Base-by-base conservation (phyloP, 2,888 invertebrate species). In the Xanthorhoe spadicearia region DNA sequence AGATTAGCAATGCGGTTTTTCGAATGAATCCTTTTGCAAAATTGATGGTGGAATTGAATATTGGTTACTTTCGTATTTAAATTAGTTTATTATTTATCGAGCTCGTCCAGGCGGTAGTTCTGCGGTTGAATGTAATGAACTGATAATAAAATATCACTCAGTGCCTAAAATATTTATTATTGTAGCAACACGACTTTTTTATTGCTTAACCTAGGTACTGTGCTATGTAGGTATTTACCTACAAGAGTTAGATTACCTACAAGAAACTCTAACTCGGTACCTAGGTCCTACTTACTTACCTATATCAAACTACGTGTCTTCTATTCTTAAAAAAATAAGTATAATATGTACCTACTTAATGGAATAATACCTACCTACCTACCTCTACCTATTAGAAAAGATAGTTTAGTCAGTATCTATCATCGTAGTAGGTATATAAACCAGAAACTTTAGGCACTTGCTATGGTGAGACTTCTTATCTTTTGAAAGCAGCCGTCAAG, bases 1-100 rank as follows among this genome's bases (percentile, higher is more conserved):
- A 78, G 84, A 82, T 89, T 86, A 88, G 84, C 86, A 84, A 83
- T 92, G 92, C 83, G 92, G 92, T 92, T 92, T 91, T 91, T 89
- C 84, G 84, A 89, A 88, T 85, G 82, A 84, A 87, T 85, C 83
- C 87, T 82, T 83, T 87, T 87, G 83, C 79, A 76, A 80, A 87
- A 87, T 85, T 87, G 89, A 82, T 87, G 85, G 79, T 75, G 78
- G 85, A 87, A 87, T 89, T 88, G 87, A 89, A 89, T 85, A 84
- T 84, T 69, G 83, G 82, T 83, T 85, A 74, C 64, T 69, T 69
- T 62, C 56, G 61, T 63, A 69, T 68, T 61, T 61, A 58, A 61
- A 66, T 86, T 83, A 80, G 80, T 72, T 85, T 82, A 79, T 78
- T 82, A 78, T 79, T 81, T 77, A 84, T 83, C 82, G 78, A 74